Evolutionary conservation across 2,113 vertebrate species (phyloP).

Genomic region (Gadus chalcogrammus): DNA sequence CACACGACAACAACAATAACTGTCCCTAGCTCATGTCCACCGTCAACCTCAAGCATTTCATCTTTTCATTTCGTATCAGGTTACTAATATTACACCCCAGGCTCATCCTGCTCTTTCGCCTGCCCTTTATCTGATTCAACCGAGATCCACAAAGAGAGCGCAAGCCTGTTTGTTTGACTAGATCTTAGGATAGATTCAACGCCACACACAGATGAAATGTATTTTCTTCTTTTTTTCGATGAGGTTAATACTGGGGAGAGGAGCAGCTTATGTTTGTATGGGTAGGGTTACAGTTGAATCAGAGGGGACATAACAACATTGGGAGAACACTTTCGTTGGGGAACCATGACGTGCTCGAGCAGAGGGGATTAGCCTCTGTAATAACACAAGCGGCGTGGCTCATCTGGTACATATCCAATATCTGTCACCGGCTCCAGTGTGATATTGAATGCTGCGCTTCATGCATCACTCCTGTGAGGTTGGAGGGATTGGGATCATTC

Average conservation of each 20-base stretch:
- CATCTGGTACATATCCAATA: conserved; percentile 7
- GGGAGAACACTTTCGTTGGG: neutral
- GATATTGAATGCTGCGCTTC: neutral
- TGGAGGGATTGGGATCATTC: neutral
- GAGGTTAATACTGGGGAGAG: neutral
- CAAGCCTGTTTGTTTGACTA: conserved; percentile 25
- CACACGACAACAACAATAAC: neutral
- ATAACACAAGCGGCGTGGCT: neutral
- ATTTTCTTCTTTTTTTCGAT: too few relatives aligned
- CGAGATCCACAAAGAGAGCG: conserved; percentile 12
- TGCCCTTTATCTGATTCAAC: conserved; percentile 15
- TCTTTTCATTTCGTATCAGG: too few relatives aligned
- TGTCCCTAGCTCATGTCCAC: too few relatives aligned
- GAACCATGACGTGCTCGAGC: neutral
- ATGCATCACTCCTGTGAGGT: neutral
- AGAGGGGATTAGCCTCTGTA: conserved; percentile 13
- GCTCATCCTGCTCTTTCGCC: too few relatives aligned
- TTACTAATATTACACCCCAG: too few relatives aligned
- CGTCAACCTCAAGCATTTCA: too few relatives aligned
- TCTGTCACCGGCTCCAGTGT: neutral
- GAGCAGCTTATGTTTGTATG: conserved; percentile 24
- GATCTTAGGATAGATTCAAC: too few relatives aligned
- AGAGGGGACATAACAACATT: conserved; percentile 14
- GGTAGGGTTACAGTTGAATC: conserved; percentile 13
- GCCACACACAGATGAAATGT: too few relatives aligned